Evolutionary conservation across 2,888 invertebrate genomes (phyloP), one percentile per base, ranked within the genome.

Genomic region (Agonopterix alstromeriana): DNA sequence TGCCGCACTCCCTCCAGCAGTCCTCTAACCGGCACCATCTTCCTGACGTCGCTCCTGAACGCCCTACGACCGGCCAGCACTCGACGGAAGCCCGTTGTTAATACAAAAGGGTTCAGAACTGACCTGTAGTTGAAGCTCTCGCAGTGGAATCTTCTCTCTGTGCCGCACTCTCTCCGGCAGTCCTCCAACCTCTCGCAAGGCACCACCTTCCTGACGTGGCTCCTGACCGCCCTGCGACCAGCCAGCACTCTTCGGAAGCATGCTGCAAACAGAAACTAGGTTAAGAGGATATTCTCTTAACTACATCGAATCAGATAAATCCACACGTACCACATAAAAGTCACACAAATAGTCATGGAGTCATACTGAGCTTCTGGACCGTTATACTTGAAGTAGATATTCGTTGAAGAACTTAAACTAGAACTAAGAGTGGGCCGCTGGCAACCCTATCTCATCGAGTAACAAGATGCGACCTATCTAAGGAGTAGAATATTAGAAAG

Each of bases 121-220:
- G 76, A 93, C 91, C 94, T 92, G 82, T 95, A 95, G 74, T 95
- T 95, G 68, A 95, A 96, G 58, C 95, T 95, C 78, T 95, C 94
- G 67, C 96, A 96, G 55, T 91, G 90, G 68, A 95, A 95, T 46
- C 91, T 84, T 65, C 91, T 92, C 70, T 95, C 95, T 5, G 90
- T 90, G 1, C 93, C 93, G 61, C 96, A 96, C 61, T 94, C 93
- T 41, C 91, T 80, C 68, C 94, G 91, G 70, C 95, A 96, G 64
- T 94, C 94, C 61, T 94, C 93, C 0, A 95, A 85, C 0, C 92
- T 90, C 63, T 94, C 94, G 67, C 95, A 95, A 4, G 92, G 66
- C 12, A 94, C 81, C 27, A 93, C 92, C 53, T 92, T 90, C 55
- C 93, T 87, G 10, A 95, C 93, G 71, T 93, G 92, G 53, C 92